Percentiles rank a stretch among this genome's conserved stretches.
Conservation (phyloP, 2,888 invertebrate species). For the Nebria brevicollis region DNA sequence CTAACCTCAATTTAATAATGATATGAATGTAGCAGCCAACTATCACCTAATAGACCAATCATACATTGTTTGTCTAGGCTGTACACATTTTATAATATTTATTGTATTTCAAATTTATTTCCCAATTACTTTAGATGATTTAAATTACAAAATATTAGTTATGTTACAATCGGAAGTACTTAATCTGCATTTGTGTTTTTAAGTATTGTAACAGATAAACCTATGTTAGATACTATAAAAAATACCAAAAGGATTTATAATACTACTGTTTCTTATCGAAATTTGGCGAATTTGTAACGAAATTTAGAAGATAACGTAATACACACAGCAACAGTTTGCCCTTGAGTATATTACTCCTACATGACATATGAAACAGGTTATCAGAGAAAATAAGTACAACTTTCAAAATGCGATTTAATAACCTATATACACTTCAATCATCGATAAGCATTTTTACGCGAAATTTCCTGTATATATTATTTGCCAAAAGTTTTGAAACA, state of each 20-base stretch:
- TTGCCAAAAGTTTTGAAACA: slow-evolving; percentile 23
- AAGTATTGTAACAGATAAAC: not conserved
- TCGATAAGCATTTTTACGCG: not conserved
- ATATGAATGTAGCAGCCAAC: not conserved
- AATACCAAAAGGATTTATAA: not conserved
- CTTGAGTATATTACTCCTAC: slow-evolving; percentile 34
- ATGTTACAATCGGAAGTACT: no score
- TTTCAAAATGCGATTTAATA: slow-evolving; percentile 30
- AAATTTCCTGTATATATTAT: not conserved
- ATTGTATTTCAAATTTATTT: no score
- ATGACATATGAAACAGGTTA: slow-evolving; percentile 30
- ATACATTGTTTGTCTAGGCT: not conserved
- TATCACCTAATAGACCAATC: not conserved
- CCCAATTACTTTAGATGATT: no score
- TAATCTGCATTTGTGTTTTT: not conserved
- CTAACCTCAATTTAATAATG: slow-evolving; percentile 13
- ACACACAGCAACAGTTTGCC: slow-evolving; percentile 13
- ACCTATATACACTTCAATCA: not conserved
- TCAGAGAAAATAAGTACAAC: slow-evolving; percentile 34
- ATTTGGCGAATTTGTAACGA: not conserved
- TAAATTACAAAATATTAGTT: no score
- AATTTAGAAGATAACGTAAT: not conserved
- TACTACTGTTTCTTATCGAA: not conserved
- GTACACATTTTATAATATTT: no score
- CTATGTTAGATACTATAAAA: not conserved